Evolutionary conservation across 1,140 invertebrate species (phyloP).

Genomic region (Ptiloglossa arizonensis): DNA sequence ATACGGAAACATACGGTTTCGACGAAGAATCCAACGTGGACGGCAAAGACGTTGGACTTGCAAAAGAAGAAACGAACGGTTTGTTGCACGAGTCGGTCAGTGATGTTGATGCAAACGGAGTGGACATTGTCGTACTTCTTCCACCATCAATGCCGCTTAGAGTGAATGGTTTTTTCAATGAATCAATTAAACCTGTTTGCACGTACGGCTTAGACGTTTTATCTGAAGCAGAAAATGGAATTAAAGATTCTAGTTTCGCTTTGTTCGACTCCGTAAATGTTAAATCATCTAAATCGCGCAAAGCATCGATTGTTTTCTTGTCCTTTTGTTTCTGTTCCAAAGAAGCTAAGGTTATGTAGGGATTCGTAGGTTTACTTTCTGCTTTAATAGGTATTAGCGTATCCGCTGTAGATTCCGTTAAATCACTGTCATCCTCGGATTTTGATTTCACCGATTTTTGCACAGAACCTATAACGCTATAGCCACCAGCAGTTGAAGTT

Average conservation of each 20-base stretch:
- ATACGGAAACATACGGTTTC: conserved; percentile 72
- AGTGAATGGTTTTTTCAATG: conserved; percentile 55
- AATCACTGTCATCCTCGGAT: conserved; percentile 57
- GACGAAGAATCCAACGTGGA: conserved; percentile 38
- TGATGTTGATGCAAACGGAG: conserved; percentile 48
- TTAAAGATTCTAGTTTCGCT: conserved; percentile 38
- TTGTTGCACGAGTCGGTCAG: conserved; percentile 54
- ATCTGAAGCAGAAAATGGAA: conserved; percentile 20
- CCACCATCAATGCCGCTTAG: conserved; percentile 12
- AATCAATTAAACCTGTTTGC: conserved; percentile 67
- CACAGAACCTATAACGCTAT: conserved; percentile 70
- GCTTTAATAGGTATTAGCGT: conserved; percentile 49
- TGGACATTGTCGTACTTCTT: conserved; percentile 18
- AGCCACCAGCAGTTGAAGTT: conserved; percentile 59
- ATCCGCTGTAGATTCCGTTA: conserved; percentile 14
- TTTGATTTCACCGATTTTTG: conserved; percentile 64
- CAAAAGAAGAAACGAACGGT: conserved; percentile 60
- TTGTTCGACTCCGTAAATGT: conserved; percentile 57
- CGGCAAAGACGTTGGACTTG: conserved; percentile 33
- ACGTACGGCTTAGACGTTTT: conserved; percentile 70
- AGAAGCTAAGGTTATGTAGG: conserved; percentile 70
- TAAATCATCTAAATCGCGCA: conserved; percentile 57
- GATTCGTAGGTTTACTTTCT: conserved; percentile 56
- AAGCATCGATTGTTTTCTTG: conserved; percentile 34
- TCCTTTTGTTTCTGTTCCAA: conserved; percentile 68